Conservation (phyloP, 2,888 invertebrate species). For the Drosophila parthenogenetica region DNA sequence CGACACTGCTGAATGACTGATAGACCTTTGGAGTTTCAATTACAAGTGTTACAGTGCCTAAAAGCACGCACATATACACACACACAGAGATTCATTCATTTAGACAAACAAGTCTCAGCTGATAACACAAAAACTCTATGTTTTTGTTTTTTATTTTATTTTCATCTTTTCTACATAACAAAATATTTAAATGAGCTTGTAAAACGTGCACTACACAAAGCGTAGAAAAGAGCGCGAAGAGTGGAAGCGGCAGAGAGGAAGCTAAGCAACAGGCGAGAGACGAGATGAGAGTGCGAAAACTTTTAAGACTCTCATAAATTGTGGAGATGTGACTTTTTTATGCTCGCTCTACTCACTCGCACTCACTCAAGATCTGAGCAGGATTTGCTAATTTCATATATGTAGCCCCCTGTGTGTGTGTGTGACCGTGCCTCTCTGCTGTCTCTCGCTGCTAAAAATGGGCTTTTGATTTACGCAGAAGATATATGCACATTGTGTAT, state of each 20-base stretch:
- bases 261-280: neutral
- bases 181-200: conserved; percentile 28
- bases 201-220: conserved; percentile 33
- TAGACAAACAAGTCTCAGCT: conserved; percentile 12
- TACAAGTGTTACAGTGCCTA: neutral
- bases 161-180: conserved; percentile 30
- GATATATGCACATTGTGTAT: conserved; percentile 41
- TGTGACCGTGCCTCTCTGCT: conserved; percentile 9
- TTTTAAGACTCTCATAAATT: conserved; percentile 57
- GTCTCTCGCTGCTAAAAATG: conserved; percentile 58
- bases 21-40: conserved; percentile 28
- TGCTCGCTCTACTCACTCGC: conserved; percentile 42
- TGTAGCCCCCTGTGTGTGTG: neutral
- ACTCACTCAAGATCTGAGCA: conserved; percentile 21
- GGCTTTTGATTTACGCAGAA: conserved; percentile 67
- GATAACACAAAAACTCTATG: conserved; percentile 33
- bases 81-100: conserved; percentile 20
- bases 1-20: conserved; percentile 15
- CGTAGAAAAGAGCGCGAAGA: conserved; percentile 4
- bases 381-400: conserved; percentile 61
- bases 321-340: conserved; percentile 63
- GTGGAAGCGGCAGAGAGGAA: neutral
- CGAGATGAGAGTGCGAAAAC: neutral
- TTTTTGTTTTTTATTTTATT: conserved; percentile 23
- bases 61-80: no score